A percentile compares a stretch with the other conserved stretches of the same genome.
Evolutionary conservation across 1,140 invertebrate genomes (phyloP).

Genomic region (Drosophila sechellia): DNA sequence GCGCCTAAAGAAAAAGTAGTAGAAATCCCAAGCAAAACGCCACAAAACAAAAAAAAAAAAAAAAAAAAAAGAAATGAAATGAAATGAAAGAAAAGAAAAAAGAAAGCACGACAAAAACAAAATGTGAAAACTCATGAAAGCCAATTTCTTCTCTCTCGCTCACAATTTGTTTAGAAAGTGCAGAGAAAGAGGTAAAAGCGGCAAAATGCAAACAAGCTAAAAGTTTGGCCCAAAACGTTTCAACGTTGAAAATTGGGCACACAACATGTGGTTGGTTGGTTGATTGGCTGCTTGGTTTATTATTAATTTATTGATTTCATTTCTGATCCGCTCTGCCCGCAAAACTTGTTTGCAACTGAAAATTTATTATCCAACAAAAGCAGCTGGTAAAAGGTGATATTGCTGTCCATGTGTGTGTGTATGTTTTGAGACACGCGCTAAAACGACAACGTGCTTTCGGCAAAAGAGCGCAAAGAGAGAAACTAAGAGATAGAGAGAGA

Average conservation of each 20-base stretch:
- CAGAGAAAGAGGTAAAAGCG: slow-evolving; percentile 83
- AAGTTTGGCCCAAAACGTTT: slow-evolving; percentile 63
- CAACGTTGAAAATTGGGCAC: slow-evolving; percentile 71
- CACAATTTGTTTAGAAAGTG: slow-evolving; percentile 84
- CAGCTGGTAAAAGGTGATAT: slow-evolving; percentile 26
- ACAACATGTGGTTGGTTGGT: slow-evolving; percentile 34
- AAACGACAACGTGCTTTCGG: slow-evolving; percentile 60
- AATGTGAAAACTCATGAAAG: slow-evolving; percentile 83
- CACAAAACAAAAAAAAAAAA: slow-evolving; percentile 9
- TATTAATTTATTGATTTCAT: slow-evolving; percentile 80
- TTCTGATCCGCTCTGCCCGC: slow-evolving; percentile 30
- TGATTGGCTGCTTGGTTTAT: slow-evolving; percentile 1
- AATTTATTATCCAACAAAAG: slow-evolving; percentile 75
- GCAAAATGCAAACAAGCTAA: slow-evolving; percentile 81
- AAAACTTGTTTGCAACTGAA: slow-evolving; percentile 52
- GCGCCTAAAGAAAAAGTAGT: slow-evolving; percentile 68
- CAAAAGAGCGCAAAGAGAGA: slow-evolving; percentile 30
- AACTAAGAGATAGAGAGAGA: slow-evolving; percentile 20
- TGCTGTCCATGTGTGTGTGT: background rate
- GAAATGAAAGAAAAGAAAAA: slow-evolving; percentile 33
- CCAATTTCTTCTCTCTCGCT: slow-evolving; percentile 64
- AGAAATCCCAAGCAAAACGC: slow-evolving; percentile 61
- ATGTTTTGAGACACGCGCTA: slow-evolving; percentile 58
- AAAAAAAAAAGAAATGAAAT: slow-evolving; percentile 1
- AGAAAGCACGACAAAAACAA: slow-evolving; percentile 83